A percentile compares a stretch with the other conserved stretches of the same genome.
Conservation (phyloP, 2,113 vertebrate species). For the Xenus cinereus region DNA sequence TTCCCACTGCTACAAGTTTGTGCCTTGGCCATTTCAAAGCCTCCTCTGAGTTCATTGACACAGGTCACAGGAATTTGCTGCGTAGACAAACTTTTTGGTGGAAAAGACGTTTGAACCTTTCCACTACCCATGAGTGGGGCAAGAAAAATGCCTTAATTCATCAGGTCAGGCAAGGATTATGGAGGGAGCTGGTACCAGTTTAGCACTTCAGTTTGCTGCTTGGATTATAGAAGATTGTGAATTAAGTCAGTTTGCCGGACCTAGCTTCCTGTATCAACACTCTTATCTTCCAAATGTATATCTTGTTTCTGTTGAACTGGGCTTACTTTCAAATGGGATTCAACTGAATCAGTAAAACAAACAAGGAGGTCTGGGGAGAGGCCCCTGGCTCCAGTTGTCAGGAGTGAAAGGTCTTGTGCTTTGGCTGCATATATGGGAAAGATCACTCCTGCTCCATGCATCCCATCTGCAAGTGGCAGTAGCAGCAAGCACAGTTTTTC, state of each 20-base stretch:
- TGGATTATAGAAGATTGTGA: not conserved
- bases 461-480: not conserved
- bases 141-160: not conserved
- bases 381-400: not conserved
- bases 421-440: not conserved
- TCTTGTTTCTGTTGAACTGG: not conserved
- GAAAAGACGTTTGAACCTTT: not conserved
- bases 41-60: not conserved
- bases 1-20: not conserved
- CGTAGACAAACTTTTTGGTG: not conserved
- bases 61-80: not conserved
- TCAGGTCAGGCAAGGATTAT: not conserved
- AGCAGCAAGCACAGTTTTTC: not conserved
- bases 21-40: not conserved
- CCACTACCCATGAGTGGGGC: not conserved
- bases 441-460: not conserved
- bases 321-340: not conserved
- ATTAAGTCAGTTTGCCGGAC: not conserved
- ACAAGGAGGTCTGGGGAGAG: fast-evolving
- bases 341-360: not conserved
- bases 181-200: not conserved
- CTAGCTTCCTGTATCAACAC: not conserved
- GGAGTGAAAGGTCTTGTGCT: not conserved
- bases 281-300: not conserved
- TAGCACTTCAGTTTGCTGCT: not conserved